These are phyloP conservation scores for Brotula barbata DNA, from an alignment of 2,797 vertebrate genomes.

Conservation along the genomic window DNA sequence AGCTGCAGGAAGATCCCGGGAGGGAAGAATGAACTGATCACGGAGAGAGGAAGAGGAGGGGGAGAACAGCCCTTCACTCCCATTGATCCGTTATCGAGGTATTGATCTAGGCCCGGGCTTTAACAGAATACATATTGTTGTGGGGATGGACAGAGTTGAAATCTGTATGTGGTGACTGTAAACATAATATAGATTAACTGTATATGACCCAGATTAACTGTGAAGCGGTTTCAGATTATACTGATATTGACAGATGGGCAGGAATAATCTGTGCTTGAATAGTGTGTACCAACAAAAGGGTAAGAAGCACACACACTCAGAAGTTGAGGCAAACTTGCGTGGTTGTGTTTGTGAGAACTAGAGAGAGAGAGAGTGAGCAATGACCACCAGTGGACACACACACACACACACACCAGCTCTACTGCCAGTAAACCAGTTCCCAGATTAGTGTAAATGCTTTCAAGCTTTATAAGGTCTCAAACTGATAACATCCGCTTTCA, in stretches of 20 bases:
- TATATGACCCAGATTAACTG: not conserved
- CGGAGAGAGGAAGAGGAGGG: not conserved
- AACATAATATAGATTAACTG: not conserved
- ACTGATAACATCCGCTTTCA: conserved; percentile 33
- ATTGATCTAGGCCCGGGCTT: conserved; percentile 57
- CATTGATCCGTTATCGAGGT: conserved; percentile 65
- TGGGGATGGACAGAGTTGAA: conserved; percentile 9
- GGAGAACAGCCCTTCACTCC: conserved; percentile 44
- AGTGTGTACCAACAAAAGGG: conserved; percentile 14
- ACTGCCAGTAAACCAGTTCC: conserved; percentile 21
- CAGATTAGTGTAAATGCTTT: not conserved
- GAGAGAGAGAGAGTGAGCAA: too few relatives aligned
- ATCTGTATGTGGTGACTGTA: not conserved
- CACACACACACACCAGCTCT: conserved; percentile 23
- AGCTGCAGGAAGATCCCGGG: conserved; percentile 17
- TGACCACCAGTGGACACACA: too few relatives aligned
- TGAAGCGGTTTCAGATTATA: not conserved
- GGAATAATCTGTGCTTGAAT: conserved; percentile 22
- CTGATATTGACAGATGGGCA: not conserved
- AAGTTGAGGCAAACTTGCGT: too few relatives aligned
- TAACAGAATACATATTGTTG: conserved; percentile 26
- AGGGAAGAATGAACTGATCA: conserved; percentile 47
- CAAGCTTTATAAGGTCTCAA: conserved; percentile 1
- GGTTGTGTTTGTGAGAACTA: too few relatives aligned
- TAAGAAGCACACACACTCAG: not conserved